Conservation (phyloP, 2,797 vertebrate genomes). For the Oreochromis grahami region DNA sequence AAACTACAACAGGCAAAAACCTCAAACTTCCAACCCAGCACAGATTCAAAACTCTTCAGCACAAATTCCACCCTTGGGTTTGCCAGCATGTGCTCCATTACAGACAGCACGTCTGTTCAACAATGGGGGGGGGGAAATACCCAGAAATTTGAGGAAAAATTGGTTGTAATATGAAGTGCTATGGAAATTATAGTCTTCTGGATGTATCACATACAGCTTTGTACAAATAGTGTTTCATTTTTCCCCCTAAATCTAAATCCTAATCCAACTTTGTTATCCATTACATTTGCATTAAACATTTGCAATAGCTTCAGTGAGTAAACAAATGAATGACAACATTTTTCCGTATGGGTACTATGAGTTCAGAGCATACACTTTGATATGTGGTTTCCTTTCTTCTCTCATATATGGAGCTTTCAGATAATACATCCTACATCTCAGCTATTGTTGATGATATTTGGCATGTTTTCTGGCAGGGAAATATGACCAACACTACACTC, state of each 20-base stretch:
- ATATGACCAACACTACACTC: constrained; percentile 24
- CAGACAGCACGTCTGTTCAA: not conserved
- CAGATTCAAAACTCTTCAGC: not conserved
- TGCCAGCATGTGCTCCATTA: not conserved
- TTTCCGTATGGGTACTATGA: not conserved
- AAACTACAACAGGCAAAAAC: not conserved
- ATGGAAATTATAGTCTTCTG: not conserved
- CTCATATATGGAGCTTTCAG: not conserved
- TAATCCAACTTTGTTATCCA: not conserved
- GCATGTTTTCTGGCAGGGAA: not conserved
- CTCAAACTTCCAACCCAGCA: not conserved
- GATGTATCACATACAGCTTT: not conserved
- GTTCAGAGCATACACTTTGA: not conserved
- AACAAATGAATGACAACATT: not conserved
- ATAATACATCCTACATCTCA: not conserved
- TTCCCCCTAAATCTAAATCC: not conserved
- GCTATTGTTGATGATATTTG: not conserved
- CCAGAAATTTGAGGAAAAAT: not conserved
- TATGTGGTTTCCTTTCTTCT: not conserved
- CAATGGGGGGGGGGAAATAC: not conserved
- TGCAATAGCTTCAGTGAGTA: not conserved
- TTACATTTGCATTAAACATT: not conserved
- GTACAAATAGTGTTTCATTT: not conserved
- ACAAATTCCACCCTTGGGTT: not conserved
- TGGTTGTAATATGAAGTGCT: not conserved